These are phyloP conservation scores for Paramuricea clavata DNA, from an alignment of 92 coral and sea anemone species.

Conservation along the genomic window DNA sequence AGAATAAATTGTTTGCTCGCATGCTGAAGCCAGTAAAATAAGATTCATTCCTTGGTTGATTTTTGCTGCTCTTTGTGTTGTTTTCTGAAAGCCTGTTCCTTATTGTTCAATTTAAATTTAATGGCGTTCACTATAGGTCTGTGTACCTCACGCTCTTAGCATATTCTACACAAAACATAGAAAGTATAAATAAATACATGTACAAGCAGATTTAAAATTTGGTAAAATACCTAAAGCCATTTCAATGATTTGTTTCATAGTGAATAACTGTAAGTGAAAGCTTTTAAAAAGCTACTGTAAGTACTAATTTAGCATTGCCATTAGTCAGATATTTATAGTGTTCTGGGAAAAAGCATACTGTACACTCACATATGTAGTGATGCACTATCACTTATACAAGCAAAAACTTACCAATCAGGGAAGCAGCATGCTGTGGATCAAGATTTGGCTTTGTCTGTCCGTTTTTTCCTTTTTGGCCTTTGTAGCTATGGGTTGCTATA, in stretches of 20 bases:
- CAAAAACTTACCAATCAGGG: neutral
- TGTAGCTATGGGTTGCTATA: neutral
- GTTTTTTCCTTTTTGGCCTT: neutral
- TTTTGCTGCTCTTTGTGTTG: neutral
- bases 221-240: too few relatives aligned
- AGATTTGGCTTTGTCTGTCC: neutral
- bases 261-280: too few relatives aligned
- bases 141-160: neutral
- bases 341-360: too few relatives aligned
- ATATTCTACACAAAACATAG: constrained; percentile 5
- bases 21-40: too few relatives aligned
- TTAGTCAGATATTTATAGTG: too few relatives aligned
- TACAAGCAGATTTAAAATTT: too few relatives aligned
- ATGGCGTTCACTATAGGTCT: neutral
- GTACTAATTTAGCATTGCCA: too few relatives aligned
- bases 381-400: too few relatives aligned
- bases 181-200: neutral
- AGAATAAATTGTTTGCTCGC: neutral
- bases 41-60: neutral
- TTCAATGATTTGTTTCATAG: too few relatives aligned
- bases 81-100: neutral
- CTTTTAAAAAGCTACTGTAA: too few relatives aligned
- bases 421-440: neutral
- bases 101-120: neutral
- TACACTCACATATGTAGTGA: too few relatives aligned